phyloP scores from a whole-genome alignment of 2,888 invertebrate genomes.

The Mystacides longicornis region DNA sequence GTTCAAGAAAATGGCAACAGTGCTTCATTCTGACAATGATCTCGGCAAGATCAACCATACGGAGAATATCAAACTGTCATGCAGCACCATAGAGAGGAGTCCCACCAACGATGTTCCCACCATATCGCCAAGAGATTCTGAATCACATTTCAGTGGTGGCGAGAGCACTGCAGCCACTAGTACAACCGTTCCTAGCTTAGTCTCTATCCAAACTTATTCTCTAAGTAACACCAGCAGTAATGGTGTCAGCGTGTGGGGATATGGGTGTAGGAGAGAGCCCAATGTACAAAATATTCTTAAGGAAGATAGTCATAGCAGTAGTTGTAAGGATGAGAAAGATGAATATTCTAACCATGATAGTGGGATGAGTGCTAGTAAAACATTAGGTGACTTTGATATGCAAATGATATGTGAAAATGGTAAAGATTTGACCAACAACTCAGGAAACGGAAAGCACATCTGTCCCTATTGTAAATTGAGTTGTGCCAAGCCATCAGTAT shows the following conservation, averaged over 20 bases:
- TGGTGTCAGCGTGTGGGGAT: constrained; percentile 2
- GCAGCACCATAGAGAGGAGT: no score
- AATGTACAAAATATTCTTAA: constrained; percentile 51
- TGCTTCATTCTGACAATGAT: constrained; percentile 26
- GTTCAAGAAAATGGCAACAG: constrained; percentile 80
- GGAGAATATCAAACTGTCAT: constrained; percentile 18
- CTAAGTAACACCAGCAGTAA: constrained; percentile 7
- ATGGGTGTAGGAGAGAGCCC: constrained; percentile 34
- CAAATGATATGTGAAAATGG: constrained; percentile 18
- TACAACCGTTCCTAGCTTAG: background rate
- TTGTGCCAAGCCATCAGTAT: constrained; percentile 88
- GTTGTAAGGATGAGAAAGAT: constrained; percentile 9
- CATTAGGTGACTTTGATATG: constrained; percentile 2
- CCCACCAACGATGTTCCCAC: constrained; percentile 8
- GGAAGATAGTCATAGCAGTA: constrained; percentile 24
- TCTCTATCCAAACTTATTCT: background rate
- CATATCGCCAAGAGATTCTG: background rate
- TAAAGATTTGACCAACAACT: constrained; percentile 17
- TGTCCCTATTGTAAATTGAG: constrained; percentile 84
- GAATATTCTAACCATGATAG: constrained; percentile 13
- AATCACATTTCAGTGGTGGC: no score
- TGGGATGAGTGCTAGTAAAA: constrained; percentile 10
- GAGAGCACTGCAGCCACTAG: background rate
- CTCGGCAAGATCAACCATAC: constrained; percentile 7
- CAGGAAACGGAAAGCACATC: constrained; percentile 59